Percentiles rank a stretch among this genome's conserved stretches.
phyloP scores from a whole-genome alignment of 2,797 vertebrate genomes.

The Agapornis canus region DNA sequence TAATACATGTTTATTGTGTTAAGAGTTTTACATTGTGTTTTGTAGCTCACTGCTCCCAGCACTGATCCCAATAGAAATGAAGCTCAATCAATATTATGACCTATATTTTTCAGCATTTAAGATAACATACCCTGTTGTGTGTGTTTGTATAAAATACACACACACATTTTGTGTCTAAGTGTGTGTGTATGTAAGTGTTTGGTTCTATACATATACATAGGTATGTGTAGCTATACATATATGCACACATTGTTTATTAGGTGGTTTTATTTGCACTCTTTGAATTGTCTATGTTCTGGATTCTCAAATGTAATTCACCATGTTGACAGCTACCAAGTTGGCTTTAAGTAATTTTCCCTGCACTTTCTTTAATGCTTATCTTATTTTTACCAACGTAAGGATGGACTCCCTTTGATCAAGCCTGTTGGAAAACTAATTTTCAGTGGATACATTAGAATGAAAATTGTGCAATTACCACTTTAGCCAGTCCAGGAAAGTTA shows the following conservation, averaged over 20 bases:
- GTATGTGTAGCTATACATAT: neutral
- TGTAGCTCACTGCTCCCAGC: neutral
- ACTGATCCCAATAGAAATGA: neutral
- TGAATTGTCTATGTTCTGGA: neutral
- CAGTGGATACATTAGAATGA: neutral
- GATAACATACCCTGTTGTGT: neutral
- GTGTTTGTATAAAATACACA: neutral
- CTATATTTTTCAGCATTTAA: neutral
- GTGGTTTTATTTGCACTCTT: neutral
- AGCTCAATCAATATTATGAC: neutral
- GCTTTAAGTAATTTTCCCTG: neutral
- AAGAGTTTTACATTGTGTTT: neutral
- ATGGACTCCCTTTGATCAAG: neutral
- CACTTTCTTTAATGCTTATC: neutral
- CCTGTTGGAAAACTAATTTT: neutral
- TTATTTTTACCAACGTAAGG: neutral
- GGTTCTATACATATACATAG: neutral
- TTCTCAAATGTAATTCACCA: neutral
- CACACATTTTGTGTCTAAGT: neutral
- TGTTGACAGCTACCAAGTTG: neutral
- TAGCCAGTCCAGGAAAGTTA: neutral
- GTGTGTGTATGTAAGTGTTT: neutral
- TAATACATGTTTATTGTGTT: neutral
- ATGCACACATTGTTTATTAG: neutral
- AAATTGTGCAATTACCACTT: neutral